Evolutionary conservation across 2,888 invertebrate species (phyloP), one percentile per base, ranked within the genome.

Genomic region (Drosophila mimica): DNA sequence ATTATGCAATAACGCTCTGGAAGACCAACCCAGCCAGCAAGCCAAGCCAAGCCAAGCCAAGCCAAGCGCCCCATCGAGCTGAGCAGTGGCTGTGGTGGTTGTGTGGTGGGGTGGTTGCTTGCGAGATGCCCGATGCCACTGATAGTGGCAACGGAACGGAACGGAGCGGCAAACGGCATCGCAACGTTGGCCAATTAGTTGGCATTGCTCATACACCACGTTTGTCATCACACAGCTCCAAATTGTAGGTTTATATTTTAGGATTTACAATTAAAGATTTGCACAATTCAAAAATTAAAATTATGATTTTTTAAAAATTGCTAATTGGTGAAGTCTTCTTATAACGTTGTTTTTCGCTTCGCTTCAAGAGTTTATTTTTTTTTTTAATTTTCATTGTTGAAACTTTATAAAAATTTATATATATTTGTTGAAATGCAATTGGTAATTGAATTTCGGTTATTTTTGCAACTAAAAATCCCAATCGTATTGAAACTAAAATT

Each of bases 141-240:
- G 75, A 74, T 62, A 73, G 62, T 48, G 62, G 53, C 59, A 70
- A 60, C 40, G 51, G 20, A 59, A 49, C 28, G 34, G n/a, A 30
- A 65, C 64, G 25, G 6, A 36, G 7, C 17, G 48, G 53, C 62
- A 70, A 82, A 85, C 83, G 67, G 70, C 79, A 74, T 66, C 83
- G 74, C 76, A 80, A 85, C 59, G 81, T 76, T 75, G 82, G 89
- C 87, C 87, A 88, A 88, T 88, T 88, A 88, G 91, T 82, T 89
- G 80, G 82, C 90, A 90, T 89, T 90, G 91, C 89, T 91, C 85
- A 90, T 84, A 91, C 91, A 85, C 91, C 84, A 77, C 78, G 89
- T 90, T 90, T 90, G 89, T 86, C 90, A 79, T 40, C n/a, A 52
- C 53, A 61, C 62, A 53, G 57, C 20, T 15, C 46, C 30, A 57